Conservation (phyloP, 2,113 vertebrate species). For the Axis porcinus region DNA sequence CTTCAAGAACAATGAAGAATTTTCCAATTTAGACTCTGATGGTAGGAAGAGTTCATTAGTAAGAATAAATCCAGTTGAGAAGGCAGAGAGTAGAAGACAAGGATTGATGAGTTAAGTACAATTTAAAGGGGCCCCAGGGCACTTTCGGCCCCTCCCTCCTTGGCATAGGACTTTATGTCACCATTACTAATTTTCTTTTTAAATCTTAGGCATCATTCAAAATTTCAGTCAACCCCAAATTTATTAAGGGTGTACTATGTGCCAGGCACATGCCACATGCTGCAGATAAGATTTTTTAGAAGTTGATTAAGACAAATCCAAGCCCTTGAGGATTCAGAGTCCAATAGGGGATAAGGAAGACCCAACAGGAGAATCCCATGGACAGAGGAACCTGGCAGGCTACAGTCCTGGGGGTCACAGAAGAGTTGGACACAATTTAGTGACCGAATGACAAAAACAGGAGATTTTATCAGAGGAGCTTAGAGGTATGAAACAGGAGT, state of each 20-base stretch:
- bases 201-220: neutral
- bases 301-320: neutral
- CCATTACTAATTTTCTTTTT: neutral
- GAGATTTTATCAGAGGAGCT: neutral
- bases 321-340: neutral
- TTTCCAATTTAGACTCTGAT: neutral
- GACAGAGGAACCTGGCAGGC: neutral
- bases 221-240: neutral
- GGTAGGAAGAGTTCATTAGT: neutral
- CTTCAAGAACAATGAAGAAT: constrained; percentile 27
- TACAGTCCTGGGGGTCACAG: neutral
- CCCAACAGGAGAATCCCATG: neutral
- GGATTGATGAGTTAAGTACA: neutral
- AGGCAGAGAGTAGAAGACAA: neutral
- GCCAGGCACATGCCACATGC: neutral
- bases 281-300: neutral
- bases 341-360: neutral
- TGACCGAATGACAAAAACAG: neutral
- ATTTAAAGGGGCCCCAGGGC: neutral
- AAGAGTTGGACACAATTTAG: neutral
- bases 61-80: constrained; percentile 23
- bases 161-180: neutral
- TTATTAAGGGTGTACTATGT: neutral
- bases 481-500: neutral
- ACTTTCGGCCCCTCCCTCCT: neutral